Evolutionary conservation across 35 echinoderm and acorn worm species (phyloP), one percentile per base, ranked within the genome.

Genomic region (Lytechinus pictus): DNA sequence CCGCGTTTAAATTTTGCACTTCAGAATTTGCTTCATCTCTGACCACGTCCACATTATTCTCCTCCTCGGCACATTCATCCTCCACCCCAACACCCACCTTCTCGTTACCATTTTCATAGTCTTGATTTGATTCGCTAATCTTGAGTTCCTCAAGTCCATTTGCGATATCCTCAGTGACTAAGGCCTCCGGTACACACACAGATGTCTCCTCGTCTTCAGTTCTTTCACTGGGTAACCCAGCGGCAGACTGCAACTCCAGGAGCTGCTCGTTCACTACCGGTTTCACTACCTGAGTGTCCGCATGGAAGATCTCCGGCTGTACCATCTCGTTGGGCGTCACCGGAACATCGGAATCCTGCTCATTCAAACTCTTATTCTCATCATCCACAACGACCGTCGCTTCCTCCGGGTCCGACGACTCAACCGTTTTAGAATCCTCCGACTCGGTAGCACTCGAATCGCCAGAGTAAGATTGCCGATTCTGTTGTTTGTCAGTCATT

Each of bases 401-500:
- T 91, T 94, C 96, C 55, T 92, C 94, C 7, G 96, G 29, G 21
- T 94, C 96, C 8, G 92, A 96, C 6, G 55, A 96, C 29, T 96
- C 96, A 8, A 96, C 33, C 10, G 72, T 79, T 24, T 90, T 93
- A 6, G 87, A 96, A 27, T 94, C 96, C 61, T 96, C 96, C 1
- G 96, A 96, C 4, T 96, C 96, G 1, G 96, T 96, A 13, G 96
- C 86, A 53, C 94, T 96, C 12, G 96, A 96, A 57, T 96, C 96
- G 6, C 54, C 94, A 24, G 96, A 96, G 53, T 89, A 61, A 5
- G 96, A 96, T 51, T 88, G 55, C 3, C 96, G 91, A 19, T 96
- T 96, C 13, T 27, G 10, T 54, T 96, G 55, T 29, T 91, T 92
- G 79, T 19, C 54, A 4, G 86, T 27, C 54, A 86, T 28, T 19